Conservation (phyloP, 2,113 vertebrate species). For the Erinaceus europaeus region DNA sequence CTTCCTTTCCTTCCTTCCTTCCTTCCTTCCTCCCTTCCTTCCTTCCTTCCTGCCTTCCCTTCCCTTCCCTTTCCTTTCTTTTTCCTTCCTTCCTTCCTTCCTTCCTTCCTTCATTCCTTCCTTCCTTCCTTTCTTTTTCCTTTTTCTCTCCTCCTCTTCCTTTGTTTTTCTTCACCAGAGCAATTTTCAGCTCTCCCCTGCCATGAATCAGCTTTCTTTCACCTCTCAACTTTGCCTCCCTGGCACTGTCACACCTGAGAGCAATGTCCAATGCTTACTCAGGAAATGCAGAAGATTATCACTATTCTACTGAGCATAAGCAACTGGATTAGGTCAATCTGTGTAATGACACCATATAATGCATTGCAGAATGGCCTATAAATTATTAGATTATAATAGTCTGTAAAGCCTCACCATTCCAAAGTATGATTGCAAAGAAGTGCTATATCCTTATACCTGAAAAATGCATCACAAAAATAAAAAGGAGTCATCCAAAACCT, state of each 20-base stretch:
- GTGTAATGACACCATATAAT: neutral
- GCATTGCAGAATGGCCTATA: neutral
- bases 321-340: neutral
- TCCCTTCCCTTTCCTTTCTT: too few relatives aligned
- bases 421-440: slow-evolving; percentile 35
- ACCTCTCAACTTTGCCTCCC: neutral
- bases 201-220: neutral
- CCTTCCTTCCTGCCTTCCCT: too few relatives aligned
- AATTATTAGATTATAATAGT: slow-evolving; percentile 7
- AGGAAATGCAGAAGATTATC: neutral
- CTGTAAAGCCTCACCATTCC: neutral
- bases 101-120: too few relatives aligned
- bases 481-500: slow-evolving; percentile 33
- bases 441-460: neutral
- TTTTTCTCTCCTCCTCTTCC: too few relatives aligned
- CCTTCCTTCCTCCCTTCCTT: too few relatives aligned
- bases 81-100: too few relatives aligned
- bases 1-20: too few relatives aligned
- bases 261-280: neutral
- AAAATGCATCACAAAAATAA: slow-evolving; percentile 25
- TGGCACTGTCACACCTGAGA: neutral
- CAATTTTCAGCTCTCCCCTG: too few relatives aligned
- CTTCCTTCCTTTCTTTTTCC: too few relatives aligned
- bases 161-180: too few relatives aligned
- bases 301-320: neutral